phyloP scores from a whole-genome alignment of 1,140 invertebrate species.

The Sitobion miscanthi region DNA sequence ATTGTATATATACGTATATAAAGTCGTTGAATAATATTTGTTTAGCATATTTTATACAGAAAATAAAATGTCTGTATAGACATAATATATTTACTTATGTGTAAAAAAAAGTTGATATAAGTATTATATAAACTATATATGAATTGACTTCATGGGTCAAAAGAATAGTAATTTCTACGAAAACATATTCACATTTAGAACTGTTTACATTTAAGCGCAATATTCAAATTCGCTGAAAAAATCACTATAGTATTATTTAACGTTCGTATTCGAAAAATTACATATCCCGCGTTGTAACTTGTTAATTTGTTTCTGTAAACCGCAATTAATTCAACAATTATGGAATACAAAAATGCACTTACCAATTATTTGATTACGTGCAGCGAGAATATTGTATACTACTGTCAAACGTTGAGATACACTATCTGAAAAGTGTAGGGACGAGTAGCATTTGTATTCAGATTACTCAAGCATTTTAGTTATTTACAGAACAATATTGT shows the following conservation, averaged over 20 bases:
- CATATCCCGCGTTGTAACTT: not conserved
- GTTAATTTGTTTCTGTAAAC: not conserved
- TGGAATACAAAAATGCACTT: not conserved
- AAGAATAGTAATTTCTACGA: not conserved
- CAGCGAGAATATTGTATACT: not conserved
- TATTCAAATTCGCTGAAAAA: not conserved
- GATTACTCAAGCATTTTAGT: not conserved
- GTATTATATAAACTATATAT: not conserved
- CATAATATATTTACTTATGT: not conserved
- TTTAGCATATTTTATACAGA: not conserved
- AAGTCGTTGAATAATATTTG: not conserved
- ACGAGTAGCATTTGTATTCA: not conserved
- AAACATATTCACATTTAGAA: not conserved
- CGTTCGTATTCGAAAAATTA: not conserved
- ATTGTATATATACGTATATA: not conserved
- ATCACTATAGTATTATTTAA: not conserved
- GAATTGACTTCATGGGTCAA: not conserved
- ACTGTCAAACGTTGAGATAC: not conserved
- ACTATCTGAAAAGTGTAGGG: not conserved
- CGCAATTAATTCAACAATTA: not conserved
- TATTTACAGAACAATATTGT: not conserved
- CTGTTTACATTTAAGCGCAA: not conserved
- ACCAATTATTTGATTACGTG: not conserved
- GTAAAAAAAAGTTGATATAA: not conserved
- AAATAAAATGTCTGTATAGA: not conserved